Evolutionary conservation across 37 sponge, comb jelly and placozoan species (phyloP).

Genomic region (Chondrosia reniformis): DNA sequence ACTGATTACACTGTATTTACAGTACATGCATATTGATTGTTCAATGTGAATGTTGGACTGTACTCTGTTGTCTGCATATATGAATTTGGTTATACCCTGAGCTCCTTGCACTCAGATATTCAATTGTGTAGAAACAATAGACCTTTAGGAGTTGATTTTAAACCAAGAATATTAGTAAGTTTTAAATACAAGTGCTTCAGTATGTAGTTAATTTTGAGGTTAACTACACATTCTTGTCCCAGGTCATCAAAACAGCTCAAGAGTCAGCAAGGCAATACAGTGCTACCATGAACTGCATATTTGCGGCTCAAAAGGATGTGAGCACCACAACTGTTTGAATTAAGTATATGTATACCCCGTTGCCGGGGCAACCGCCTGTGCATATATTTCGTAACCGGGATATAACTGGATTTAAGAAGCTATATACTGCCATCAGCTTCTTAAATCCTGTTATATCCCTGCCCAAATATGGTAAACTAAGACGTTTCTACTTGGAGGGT

Average conservation of each 20-base stretch:
- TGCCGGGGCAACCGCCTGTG: too few relatives aligned
- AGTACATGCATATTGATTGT: neutral
- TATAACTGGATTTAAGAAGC: too few relatives aligned
- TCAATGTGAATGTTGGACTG: neutral
- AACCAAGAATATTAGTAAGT: slow-evolving; percentile 55
- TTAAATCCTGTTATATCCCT: too few relatives aligned
- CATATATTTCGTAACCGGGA: too few relatives aligned
- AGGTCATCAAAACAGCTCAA: slow-evolving; percentile 57
- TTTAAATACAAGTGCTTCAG: too few relatives aligned
- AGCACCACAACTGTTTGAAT: neutral
- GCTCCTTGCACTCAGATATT: slow-evolving; percentile 34
- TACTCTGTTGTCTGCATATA: neutral
- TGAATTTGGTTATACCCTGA: too few relatives aligned
- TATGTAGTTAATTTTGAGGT: too few relatives aligned
- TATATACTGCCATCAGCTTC: too few relatives aligned
- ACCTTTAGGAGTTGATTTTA: slow-evolving; percentile 35
- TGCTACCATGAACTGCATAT: slow-evolving; percentile 89
- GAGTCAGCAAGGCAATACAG: slow-evolving; percentile 78
- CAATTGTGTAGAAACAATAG: slow-evolving; percentile 51
- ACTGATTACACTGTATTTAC: neutral
- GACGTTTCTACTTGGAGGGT: too few relatives aligned
- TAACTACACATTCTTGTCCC: neutral
- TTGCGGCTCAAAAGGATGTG: slow-evolving; percentile 94
- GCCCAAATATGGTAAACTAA: too few relatives aligned
- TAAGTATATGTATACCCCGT: too few relatives aligned